Conservation (phyloP, 2,888 invertebrate species). For the Caenorhabditis sp. region DNA sequence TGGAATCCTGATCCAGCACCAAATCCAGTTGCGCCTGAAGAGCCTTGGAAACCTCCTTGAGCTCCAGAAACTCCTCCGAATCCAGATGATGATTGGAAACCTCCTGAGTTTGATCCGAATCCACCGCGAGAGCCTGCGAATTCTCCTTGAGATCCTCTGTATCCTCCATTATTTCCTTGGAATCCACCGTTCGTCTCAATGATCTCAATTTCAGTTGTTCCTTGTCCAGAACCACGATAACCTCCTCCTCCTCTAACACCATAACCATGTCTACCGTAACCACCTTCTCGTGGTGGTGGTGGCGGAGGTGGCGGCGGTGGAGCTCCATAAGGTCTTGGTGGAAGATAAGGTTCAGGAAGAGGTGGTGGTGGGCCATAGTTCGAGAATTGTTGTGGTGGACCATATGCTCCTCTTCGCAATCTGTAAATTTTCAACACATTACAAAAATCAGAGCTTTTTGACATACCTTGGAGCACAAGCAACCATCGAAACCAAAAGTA, state of each 20-base stretch:
- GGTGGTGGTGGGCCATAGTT: conserved; percentile 13
- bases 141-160: background rate
- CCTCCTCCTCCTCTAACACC: conserved; percentile 10
- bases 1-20: background rate
- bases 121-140: background rate
- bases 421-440: conserved; percentile 2
- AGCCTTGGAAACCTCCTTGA: conserved; percentile 21
- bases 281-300: background rate
- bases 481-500: background rate
- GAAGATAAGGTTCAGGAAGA: background rate
- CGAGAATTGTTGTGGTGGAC: conserved; percentile 21
- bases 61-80: background rate
- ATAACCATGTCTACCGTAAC: conserved; percentile 13
- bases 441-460: no score
- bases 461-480: background rate
- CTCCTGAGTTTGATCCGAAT: background rate
- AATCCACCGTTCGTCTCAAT: conserved; percentile 21
- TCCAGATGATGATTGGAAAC: background rate
- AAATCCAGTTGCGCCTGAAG: conserved; percentile 1
- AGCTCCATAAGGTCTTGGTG: background rate
- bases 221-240: background rate
- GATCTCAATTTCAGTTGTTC: background rate
- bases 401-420: conserved; percentile 29
- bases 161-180: conserved; percentile 7
- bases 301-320: background rate